phyloP scores from a whole-genome alignment of 2,797 vertebrate species.

The Calcarius lapponicus region DNA sequence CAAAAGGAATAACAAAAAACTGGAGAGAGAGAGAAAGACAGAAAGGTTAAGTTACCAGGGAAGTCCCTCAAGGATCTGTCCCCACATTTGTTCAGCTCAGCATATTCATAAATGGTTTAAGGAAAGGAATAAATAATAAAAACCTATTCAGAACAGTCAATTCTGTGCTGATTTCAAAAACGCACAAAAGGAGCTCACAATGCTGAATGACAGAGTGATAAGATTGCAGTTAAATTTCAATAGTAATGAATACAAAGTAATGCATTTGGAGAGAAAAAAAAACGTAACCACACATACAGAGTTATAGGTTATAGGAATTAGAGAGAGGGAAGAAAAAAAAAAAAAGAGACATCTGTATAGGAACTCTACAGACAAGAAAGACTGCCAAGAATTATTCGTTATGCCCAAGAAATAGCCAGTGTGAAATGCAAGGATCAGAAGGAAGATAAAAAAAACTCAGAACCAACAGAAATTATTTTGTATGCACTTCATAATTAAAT shows the following conservation, averaged over 20 bases:
- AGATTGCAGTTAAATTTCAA: slow-evolving; percentile 14
- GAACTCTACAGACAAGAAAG: background rate
- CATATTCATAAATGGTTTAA: slow-evolving; percentile 12
- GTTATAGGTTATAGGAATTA: background rate
- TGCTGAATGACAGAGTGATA: background rate
- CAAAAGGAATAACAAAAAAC: background rate
- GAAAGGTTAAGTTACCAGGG: background rate
- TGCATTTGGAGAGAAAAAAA: fast-evolving
- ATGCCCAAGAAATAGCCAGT: background rate
- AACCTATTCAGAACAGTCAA: slow-evolving; percentile 5
- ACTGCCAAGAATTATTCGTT: background rate
- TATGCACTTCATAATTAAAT: background rate
- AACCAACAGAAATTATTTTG: background rate
- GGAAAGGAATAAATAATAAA: slow-evolving; percentile 7
- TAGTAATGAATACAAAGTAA: slow-evolving; percentile 6
- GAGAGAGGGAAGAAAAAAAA: background rate
- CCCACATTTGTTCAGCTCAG: background rate
- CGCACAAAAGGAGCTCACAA: slow-evolving; percentile 15
- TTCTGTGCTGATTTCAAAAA: slow-evolving; percentile 38
- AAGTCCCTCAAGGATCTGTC: background rate
- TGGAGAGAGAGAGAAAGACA: background rate
- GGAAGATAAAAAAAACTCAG: background rate
- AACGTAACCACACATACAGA: background rate
- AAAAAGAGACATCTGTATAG: background rate
- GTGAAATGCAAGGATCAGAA: background rate